Percentiles rank a stretch among this genome's conserved stretches.
Conservation (phyloP, 1,140 invertebrate species). For the Heterodera carotae region DNA sequence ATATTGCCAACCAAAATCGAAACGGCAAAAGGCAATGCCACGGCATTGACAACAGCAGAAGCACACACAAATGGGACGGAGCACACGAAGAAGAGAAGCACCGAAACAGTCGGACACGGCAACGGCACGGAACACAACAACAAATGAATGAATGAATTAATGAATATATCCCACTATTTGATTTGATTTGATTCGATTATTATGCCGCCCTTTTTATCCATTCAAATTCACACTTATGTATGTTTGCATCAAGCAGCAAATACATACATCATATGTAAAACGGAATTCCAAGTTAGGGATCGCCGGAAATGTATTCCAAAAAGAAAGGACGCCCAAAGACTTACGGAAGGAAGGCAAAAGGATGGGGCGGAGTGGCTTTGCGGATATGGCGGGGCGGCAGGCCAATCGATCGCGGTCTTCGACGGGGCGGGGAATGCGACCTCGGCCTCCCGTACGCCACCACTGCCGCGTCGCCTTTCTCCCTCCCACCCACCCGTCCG, state of each 20-base stretch:
- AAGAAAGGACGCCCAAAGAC: not conserved
- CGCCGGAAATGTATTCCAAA: not conserved
- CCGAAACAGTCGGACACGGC: not conserved
- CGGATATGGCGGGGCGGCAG: not conserved
- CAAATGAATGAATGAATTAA: too few relatives aligned
- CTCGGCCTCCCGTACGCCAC: not conserved
- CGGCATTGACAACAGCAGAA: not conserved
- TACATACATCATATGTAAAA: too few relatives aligned
- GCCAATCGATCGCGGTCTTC: not conserved
- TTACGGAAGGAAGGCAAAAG: not conserved
- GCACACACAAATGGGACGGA: not conserved
- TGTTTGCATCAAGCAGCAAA: too few relatives aligned
- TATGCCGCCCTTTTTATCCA: too few relatives aligned
- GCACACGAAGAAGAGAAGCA: not conserved
- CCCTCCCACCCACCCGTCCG: not conserved
- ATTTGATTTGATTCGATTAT: too few relatives aligned
- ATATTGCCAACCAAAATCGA: not conserved
- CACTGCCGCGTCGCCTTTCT: not conserved
- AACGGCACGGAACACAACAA: not conserved
- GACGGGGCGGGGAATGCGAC: not conserved
- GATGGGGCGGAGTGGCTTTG: not conserved
- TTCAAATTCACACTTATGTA: too few relatives aligned
- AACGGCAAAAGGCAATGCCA: slow-evolving; percentile 6
- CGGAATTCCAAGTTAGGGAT: not conserved
- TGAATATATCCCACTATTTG: too few relatives aligned